phyloP scores from a whole-genome alignment of 1,140 invertebrate species.

The Sipha flava region DNA sequence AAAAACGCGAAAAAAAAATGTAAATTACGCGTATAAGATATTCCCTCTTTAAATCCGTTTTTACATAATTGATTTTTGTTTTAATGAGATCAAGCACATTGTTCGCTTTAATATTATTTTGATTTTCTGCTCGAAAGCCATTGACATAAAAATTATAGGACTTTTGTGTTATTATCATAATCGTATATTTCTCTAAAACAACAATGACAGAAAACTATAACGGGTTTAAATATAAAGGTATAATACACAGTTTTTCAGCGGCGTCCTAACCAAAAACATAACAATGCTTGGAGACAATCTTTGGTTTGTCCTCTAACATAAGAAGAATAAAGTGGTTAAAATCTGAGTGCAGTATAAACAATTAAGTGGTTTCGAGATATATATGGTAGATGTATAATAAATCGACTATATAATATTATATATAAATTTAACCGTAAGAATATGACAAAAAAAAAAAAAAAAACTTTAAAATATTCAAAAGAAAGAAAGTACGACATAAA shows the following conservation, averaged over 20 bases:
- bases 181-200: neutral
- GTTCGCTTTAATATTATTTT: neutral
- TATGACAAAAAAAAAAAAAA: neutral
- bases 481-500: neutral
- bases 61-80: neutral
- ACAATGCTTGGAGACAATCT: neutral
- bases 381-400: neutral
- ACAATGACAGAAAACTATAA: neutral
- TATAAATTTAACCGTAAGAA: neutral
- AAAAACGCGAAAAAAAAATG: neutral
- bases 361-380: neutral
- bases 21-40: neutral
- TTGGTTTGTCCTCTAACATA: neutral
- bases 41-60: neutral
- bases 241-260: neutral
- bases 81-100: neutral
- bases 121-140: neutral
- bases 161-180: neutral
- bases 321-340: neutral
- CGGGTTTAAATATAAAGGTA: neutral
- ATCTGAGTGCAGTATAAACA: neutral
- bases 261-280: neutral
- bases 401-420: neutral
- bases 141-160: neutral
- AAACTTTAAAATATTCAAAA: neutral